These are phyloP conservation scores for Ectemnius continuus DNA, from an alignment of 2,888 invertebrate genomes.

Conservation along the genomic window DNA sequence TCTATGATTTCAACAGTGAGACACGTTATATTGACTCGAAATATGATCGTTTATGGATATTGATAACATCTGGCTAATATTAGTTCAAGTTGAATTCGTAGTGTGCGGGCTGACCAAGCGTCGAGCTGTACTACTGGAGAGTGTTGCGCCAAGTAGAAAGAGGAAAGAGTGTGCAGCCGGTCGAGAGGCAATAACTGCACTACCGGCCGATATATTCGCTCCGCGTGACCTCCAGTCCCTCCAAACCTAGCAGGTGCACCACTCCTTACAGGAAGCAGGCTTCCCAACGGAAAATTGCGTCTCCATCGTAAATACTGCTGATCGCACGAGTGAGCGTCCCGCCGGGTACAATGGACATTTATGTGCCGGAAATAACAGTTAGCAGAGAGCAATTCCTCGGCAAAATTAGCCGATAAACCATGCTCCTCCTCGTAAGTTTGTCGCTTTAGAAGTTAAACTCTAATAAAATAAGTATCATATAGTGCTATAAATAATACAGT, in stretches of 20 bases:
- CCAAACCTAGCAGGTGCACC: constrained; percentile 40
- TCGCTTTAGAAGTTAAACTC: neutral
- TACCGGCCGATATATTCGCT: constrained; percentile 9
- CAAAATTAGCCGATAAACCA: constrained; percentile 33
- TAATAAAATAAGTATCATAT: neutral
- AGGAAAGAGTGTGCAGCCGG: neutral
- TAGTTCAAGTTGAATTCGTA: no score
- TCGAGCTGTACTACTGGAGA: constrained; percentile 16
- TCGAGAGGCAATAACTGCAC: constrained; percentile 25
- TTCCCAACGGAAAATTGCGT: constrained; percentile 47
- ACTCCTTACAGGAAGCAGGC: constrained; percentile 24
- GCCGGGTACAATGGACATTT: constrained; percentile 58
- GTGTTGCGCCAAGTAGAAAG: constrained; percentile 1
- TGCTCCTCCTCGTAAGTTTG: neutral
- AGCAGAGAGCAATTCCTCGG: constrained; percentile 17
- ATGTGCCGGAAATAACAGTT: constrained; percentile 52
- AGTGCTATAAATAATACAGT: no score
- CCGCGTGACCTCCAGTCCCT: constrained; percentile 38
- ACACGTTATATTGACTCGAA: no score
- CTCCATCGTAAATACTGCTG: constrained; percentile 53
- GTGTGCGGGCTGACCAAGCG: constrained; percentile 15
- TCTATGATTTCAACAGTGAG: no score
- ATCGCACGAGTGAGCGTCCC: constrained; percentile 25
- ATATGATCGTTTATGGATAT: no score
- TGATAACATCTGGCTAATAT: no score